Conservation (phyloP, 2,797 vertebrate genomes). For the Epinephelus coioides region DNA sequence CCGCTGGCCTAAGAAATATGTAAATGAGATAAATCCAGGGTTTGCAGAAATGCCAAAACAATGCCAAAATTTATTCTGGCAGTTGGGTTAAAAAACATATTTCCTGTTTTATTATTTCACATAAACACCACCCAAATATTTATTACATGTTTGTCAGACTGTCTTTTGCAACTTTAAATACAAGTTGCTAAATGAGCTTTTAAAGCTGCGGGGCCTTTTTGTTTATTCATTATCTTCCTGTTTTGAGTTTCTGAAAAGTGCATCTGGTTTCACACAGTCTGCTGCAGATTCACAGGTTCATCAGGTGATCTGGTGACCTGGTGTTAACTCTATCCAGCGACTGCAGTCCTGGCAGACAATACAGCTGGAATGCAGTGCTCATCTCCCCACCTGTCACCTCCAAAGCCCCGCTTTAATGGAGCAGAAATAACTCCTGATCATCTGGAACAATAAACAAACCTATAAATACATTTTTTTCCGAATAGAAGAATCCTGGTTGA, state of each 20-base stretch:
- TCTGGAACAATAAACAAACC: conserved; percentile 16
- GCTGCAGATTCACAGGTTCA: background rate
- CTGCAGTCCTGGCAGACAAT: background rate
- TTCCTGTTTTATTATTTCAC: conserved; percentile 1
- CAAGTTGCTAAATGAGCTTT: background rate
- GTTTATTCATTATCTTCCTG: background rate
- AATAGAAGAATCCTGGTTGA: background rate
- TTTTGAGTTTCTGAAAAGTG: conserved; percentile 5
- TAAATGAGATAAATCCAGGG: too few relatives aligned
- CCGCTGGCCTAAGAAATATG: too few relatives aligned
- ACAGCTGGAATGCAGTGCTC: background rate
- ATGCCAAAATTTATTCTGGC: too few relatives aligned
- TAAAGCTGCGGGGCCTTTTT: background rate
- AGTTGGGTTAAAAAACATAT: too few relatives aligned
- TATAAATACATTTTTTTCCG: conserved; percentile 2
- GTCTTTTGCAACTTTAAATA: background rate
- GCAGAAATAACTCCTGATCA: background rate
- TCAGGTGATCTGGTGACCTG: background rate
- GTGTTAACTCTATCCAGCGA: background rate
- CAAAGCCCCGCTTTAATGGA: conserved; percentile 10
- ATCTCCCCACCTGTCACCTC: background rate
- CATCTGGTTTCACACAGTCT: background rate
- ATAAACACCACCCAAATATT: background rate
- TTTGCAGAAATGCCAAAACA: too few relatives aligned
- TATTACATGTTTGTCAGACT: background rate